phyloP scores from a whole-genome alignment of 1,140 invertebrate species.

The Ladona fulva region DNA sequence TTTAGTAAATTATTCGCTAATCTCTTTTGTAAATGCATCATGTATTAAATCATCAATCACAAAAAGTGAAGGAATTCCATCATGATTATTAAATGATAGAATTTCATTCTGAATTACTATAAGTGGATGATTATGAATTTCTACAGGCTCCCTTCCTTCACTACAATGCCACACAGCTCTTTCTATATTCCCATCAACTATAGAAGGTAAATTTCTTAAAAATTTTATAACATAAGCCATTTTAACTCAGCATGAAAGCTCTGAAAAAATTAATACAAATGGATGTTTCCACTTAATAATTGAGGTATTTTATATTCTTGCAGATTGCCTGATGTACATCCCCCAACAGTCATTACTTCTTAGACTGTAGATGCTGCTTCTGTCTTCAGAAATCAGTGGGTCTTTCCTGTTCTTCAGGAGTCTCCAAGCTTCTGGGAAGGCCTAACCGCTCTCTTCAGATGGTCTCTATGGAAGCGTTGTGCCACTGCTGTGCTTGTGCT shows the following conservation, averaged over 20 bases:
- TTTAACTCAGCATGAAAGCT: neutral
- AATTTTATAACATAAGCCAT: neutral
- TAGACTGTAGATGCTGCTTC: too few relatives aligned
- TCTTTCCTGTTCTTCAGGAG: too few relatives aligned
- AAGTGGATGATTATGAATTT: too few relatives aligned
- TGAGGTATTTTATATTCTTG: too few relatives aligned
- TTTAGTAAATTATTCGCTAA: neutral
- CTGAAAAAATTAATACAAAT: neutral
- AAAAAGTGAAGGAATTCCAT: neutral
- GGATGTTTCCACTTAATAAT: slow-evolving; percentile 7
- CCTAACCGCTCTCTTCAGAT: too few relatives aligned
- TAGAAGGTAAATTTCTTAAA: neutral
- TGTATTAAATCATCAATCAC: neutral
- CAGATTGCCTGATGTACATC: too few relatives aligned
- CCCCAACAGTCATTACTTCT: too few relatives aligned
- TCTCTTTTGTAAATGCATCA: neutral
- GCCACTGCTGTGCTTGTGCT: too few relatives aligned
- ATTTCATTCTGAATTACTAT: neutral
- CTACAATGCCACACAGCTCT: neutral
- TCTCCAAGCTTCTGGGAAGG: too few relatives aligned
- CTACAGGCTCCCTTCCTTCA: neutral
- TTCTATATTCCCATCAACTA: neutral
- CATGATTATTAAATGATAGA: neutral
- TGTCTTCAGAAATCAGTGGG: too few relatives aligned
- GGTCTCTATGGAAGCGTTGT: too few relatives aligned